Evolutionary conservation across 2,113 vertebrate species (phyloP), one percentile per base, ranked within the genome.

Genomic region (Cromileptes altivelis): DNA sequence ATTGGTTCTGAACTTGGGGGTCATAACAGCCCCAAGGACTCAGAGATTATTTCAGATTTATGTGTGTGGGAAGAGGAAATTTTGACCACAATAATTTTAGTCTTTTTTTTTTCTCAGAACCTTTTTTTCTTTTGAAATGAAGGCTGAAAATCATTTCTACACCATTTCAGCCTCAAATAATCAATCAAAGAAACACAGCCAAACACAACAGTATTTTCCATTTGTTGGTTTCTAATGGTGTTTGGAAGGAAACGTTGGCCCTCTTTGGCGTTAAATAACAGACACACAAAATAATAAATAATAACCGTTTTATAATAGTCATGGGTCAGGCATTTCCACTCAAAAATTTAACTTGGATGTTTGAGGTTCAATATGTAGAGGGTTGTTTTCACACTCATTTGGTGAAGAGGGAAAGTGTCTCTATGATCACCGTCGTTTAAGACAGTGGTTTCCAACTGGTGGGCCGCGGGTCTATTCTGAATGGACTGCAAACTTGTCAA

Each of bases 21-120:
- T 69, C 74, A 79, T 7, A n/a, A 49, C 70, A 65, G 69, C 33
- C 60, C 65, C 5, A 0, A 42, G 27, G 63, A 70, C 15, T 12
- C 13, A 50, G 30, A 14, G 14, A 83, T 75, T 27, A 25, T 80
- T 72, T 64, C 14, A 25, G 33, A 42, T 55, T 60, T 23, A 71
- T 53, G 5, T 33, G 21, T 10, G 14, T 0, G 0, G 17, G n/a
- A 45, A 33, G 49, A 79, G 60, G 3, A 61, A 3, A 47, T 73
- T 14, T 27, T 9, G 8, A 1, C 17, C 40, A n/a, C 33, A 45
- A 27, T 70, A 5, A 60, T 63, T 2, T 57, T 21, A 14, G 14
- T 33, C 18, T 18, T 67, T 53, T 53, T 13, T 30, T 42, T n/a
- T 15, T 17, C 19, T 6, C 13, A 8, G 11, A 12, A 1, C 23